Conservation (phyloP, 2,797 vertebrate species). For the Crocodylus rhombifer region DNA sequence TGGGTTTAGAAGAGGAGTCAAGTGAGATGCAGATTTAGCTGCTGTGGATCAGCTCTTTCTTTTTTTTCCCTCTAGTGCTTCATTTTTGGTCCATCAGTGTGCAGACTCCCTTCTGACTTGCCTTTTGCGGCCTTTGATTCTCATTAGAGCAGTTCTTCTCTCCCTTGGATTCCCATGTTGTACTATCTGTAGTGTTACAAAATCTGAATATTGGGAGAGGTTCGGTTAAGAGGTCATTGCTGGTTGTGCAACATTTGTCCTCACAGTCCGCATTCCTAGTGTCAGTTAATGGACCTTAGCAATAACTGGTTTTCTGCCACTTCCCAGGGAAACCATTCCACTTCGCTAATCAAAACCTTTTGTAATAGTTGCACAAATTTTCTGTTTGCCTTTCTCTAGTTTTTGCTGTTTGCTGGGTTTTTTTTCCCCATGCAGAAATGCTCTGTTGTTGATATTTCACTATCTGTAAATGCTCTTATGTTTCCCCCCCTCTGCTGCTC, state of each 20-base stretch:
- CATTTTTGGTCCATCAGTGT: not conserved
- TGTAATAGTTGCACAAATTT: not conserved
- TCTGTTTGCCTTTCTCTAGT: not conserved
- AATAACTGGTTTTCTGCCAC: not conserved
- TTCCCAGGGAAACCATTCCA: not conserved
- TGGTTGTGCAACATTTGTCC: constrained; percentile 1
- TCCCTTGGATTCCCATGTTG: constrained; percentile 43
- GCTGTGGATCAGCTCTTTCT: not conserved
- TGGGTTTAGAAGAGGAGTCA: not conserved
- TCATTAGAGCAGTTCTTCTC: constrained; percentile 40
- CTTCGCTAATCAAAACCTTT: not conserved
- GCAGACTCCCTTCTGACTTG: constrained; percentile 11
- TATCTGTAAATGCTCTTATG: not conserved
- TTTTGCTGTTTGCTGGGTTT: not conserved
- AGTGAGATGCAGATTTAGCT: not conserved
- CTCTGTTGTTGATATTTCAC: not conserved
- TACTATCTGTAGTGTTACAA: constrained; percentile 43
- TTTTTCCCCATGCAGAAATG: not conserved
- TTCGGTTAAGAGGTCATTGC: constrained; percentile 15
- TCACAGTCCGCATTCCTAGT: not conserved
- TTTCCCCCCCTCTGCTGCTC: not conserved
- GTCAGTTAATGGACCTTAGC: not conserved
- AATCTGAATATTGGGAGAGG: not conserved
- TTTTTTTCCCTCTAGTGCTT: not conserved
- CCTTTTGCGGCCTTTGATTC: not conserved